These are phyloP conservation scores for Cephus spinipes DNA, from an alignment of 2,888 invertebrate genomes.

Conservation along the genomic window DNA sequence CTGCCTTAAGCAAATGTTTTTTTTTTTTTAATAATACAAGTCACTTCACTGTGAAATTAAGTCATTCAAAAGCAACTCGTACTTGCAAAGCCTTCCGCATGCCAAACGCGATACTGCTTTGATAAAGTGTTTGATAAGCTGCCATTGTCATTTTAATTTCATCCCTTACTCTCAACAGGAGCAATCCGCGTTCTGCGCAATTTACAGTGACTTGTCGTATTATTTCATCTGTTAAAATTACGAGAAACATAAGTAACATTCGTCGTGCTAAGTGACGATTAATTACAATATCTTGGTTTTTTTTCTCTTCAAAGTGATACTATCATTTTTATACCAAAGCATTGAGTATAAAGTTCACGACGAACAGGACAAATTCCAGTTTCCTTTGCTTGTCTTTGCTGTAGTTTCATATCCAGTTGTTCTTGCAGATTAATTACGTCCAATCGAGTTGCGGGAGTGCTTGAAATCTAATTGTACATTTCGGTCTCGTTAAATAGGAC, in stretches of 20 bases:
- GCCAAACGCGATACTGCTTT: conserved; percentile 97
- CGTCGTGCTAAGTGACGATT: neutral
- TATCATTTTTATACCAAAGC: conserved; percentile 77
- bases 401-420: conserved; percentile 90
- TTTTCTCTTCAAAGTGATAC: conserved; percentile 67
- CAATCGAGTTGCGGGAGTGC: conserved; percentile 93
- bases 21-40: neutral
- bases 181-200: conserved; percentile 95
- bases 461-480: conserved; percentile 78
- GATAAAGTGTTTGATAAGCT: conserved; percentile 95
- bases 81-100: conserved; percentile 97
- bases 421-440: conserved; percentile 98
- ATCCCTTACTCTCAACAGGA: conserved; percentile 91
- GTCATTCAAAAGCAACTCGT: conserved; percentile 18
- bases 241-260: conserved; percentile 1
- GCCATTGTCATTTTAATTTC: conserved; percentile 97
- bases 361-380: conserved; percentile 96
- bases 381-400: conserved; percentile 93
- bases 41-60: conserved; percentile 1
- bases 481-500: neutral
- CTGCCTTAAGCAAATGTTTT: conserved; percentile 51
- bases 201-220: conserved; percentile 97
- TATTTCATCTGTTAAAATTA: conserved; percentile 75
- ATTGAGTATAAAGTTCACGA: conserved; percentile 94
- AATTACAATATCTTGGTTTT: neutral